Conservation (phyloP, 2,113 vertebrate species). For the Neoarius graeffei region DNA sequence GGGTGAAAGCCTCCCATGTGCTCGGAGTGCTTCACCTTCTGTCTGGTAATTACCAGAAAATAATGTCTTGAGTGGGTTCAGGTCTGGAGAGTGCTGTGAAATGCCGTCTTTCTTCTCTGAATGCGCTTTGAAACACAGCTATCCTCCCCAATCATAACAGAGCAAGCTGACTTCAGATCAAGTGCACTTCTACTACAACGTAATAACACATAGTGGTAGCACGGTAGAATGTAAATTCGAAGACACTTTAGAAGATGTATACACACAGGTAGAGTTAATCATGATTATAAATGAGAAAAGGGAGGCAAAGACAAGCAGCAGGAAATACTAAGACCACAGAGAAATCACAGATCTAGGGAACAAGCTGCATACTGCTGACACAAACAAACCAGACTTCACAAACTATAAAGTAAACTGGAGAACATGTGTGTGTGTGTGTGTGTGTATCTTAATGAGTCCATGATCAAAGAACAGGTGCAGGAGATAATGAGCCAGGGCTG, state of each 20-base stretch:
- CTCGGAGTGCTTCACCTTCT: constrained; percentile 5
- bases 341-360: neutral
- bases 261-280: neutral
- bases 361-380: neutral
- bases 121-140: neutral
- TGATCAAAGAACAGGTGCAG: constrained; percentile 24
- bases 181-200: neutral
- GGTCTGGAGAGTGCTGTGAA: constrained; percentile 19
- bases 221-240: neutral
- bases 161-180: neutral
- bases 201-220: neutral
- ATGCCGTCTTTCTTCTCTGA: neutral
- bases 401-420: constrained; percentile 1
- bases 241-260: neutral
- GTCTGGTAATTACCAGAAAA: constrained; percentile 31
- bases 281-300: neutral
- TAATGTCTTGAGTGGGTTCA: constrained; percentile 28
- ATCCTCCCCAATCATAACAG: neutral
- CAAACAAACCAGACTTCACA: neutral
- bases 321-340: neutral
- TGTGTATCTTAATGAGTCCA: constrained; percentile 8
- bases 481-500: neutral
- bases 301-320: neutral
- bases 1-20: neutral
- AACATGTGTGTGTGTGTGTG: neutral